Percentiles rank a stretch among this genome's conserved stretches.
Conservation (phyloP, 2,888 invertebrate genomes). For the Sphaerophoria taeniata region DNA sequence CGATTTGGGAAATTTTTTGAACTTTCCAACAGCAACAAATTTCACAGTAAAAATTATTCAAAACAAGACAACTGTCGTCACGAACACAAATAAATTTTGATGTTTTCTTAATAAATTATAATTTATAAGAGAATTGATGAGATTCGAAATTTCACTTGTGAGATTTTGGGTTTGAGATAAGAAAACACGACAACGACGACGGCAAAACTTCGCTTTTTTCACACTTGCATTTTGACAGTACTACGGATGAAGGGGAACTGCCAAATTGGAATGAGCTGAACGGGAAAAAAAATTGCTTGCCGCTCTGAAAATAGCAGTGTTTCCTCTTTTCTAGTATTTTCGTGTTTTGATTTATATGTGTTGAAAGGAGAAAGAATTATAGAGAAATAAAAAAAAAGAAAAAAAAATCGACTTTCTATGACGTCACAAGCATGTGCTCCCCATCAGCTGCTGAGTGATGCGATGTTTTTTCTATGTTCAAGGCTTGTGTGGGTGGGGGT, state of each 20-base stretch:
- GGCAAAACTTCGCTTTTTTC: neutral
- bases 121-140: neutral
- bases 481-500: no score
- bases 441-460: constrained; percentile 35
- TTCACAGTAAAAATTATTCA: no score
- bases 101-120: no score
- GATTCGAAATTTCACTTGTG: constrained; percentile 16
- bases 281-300: neutral
- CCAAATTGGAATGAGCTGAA: neutral
- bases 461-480: neutral
- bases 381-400: constrained; percentile 1
- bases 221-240: constrained; percentile 25
- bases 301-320: neutral
- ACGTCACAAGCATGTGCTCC: constrained; percentile 39
- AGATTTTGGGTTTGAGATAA: neutral
- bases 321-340: neutral
- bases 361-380: neutral
- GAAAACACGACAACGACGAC: neutral
- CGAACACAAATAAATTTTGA: no score
- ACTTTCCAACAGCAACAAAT: no score
- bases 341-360: neutral
- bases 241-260: constrained; percentile 18
- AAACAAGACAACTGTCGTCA: no score
- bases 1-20: no score
- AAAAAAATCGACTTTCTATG: neutral